Conservation (phyloP, 2,113 vertebrate species). For the Riparia riparia region DNA sequence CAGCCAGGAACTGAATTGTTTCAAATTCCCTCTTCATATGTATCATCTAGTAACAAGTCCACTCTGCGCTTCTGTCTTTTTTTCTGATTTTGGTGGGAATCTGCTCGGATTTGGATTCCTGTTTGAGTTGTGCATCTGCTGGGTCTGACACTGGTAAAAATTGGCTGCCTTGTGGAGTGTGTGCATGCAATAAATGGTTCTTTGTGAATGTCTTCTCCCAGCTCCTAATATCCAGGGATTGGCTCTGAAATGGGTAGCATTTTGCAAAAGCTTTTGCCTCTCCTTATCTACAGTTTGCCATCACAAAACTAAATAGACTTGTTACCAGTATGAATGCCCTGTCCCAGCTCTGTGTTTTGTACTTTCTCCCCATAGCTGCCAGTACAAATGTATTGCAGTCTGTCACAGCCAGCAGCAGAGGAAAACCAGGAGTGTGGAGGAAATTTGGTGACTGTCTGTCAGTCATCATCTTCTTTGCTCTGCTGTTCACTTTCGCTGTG, state of each 20-base stretch:
- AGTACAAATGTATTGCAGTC: neutral
- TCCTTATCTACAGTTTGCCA: neutral
- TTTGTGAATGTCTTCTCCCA: neutral
- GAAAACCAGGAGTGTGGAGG: neutral
- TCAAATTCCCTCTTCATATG: neutral
- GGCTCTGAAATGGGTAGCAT: neutral
- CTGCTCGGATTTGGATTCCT: neutral
- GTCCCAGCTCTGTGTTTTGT: neutral
- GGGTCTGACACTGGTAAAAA: neutral
- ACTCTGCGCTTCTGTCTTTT: neutral
- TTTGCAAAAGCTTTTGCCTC: neutral
- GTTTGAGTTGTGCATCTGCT: neutral
- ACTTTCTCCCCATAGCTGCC: neutral
- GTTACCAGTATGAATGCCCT: neutral
- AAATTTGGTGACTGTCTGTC: neutral
- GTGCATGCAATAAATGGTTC: neutral
- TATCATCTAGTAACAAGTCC: neutral
- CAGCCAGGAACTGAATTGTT: constrained; percentile 3
- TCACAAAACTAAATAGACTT: neutral
- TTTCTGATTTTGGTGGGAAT: neutral
- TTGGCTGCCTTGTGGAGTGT: neutral
- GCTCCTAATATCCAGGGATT: neutral
- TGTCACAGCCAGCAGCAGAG: neutral
- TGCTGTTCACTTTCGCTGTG: neutral
- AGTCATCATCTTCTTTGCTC: neutral